Base-by-base conservation (phyloP, 2,888 invertebrate genomes). In the Aporophyla nigra region DNA sequence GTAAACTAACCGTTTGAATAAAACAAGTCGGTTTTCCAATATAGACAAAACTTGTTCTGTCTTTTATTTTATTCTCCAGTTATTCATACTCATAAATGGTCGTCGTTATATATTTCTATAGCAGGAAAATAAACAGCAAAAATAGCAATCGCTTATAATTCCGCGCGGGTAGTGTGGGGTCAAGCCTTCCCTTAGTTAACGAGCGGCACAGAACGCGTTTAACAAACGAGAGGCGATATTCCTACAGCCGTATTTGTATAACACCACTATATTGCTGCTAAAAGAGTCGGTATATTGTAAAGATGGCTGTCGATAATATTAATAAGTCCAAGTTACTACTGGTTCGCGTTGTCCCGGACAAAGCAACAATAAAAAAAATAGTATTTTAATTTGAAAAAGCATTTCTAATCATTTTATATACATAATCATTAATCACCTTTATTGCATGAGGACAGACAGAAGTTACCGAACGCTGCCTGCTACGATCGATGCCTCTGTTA, bases 61-160 rank as follows among this genome's bases (percentile, higher is more conserved):
- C 16, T 21, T 24, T 40, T 71, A 1, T 12, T 69, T 70, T 43
- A 3, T 5, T 27, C 33, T n/a, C n/a, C 33, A n/a, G 5, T 56
- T 56, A 19, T 49, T 71, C 19, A 46, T 71, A 16, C 19, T 33
- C 54, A 9, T 9, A 54, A 9, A 51, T 33, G 9, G 16, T 33
- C 2, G 4, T 71, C 46, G 43, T 71, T 72, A 58, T 63, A 24
- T 51, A 80, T 21, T 33, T 33, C 24, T 33, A 12, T 66, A 14
- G 46, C 51, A 71, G 71, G 69, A 71, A 77, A 81, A 84, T 69
- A 84, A 69, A 61, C 54, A 76, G 56, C 70, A 74, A 62, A 74
- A 69, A 77, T 69, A 65, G 71, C 58, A 62, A 62, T 53, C 68
- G 49, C 74, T 83, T 83, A 84, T 83, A 83, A 83, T 83, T 83